Conservation (phyloP, 2,797 vertebrate species). For the Silurus aristotelis region DNA sequence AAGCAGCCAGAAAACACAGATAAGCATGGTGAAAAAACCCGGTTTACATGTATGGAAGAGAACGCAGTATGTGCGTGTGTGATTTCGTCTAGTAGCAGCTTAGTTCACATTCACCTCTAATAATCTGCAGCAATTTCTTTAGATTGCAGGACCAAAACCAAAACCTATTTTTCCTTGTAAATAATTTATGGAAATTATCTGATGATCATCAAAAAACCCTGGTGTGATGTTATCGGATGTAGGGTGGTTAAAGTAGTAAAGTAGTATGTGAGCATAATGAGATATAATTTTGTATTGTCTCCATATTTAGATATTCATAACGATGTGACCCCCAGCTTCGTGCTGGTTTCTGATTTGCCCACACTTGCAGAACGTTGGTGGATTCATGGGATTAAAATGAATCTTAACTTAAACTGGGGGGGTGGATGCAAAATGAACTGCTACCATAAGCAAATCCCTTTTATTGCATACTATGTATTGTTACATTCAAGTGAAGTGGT, state of each 20-base stretch:
- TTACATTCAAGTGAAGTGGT: background rate
- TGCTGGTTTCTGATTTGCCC: background rate
- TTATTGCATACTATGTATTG: background rate
- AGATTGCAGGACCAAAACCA: background rate
- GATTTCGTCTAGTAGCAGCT: constrained; percentile 3
- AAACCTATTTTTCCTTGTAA: background rate
- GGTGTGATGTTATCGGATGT: background rate
- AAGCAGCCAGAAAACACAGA: background rate
- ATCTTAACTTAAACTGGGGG: background rate
- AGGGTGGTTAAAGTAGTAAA: too few species aligned
- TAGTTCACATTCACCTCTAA: background rate
- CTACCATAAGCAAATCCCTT: constrained; percentile 14
- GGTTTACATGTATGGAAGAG: background rate
- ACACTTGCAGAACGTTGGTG: background rate
- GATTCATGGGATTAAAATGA: constrained; percentile 10
- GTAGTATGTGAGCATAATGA: too few species aligned
- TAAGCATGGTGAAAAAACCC: background rate
- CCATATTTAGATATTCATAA: background rate
- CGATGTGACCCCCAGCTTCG: background rate
- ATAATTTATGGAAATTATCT: background rate
- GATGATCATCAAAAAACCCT: background rate
- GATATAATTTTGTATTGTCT: background rate
- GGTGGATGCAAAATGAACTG: constrained; percentile 10
- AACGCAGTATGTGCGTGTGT: background rate
- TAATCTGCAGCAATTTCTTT: background rate